A percentile compares a stretch with the other conserved stretches of the same genome.
Evolutionary conservation across 2,888 invertebrate species (phyloP).

Genomic region (Parascotia fuliginaria): DNA sequence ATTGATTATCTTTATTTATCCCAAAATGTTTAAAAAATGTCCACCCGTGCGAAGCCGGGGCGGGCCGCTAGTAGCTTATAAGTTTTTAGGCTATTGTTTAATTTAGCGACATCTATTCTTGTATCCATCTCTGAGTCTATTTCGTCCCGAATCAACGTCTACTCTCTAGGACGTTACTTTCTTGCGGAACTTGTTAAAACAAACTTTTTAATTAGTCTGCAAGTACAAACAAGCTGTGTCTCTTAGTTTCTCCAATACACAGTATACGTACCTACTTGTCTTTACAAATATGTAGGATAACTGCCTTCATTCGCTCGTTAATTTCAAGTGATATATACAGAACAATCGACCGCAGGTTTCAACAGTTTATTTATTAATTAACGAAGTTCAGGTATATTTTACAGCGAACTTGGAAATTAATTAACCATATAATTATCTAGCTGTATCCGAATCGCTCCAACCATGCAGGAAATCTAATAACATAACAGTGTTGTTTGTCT

Average conservation of each 20-base stretch:
- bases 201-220: constrained; percentile 86
- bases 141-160: constrained; percentile 67
- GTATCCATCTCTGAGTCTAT: constrained; percentile 62
- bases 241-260: constrained; percentile 69
- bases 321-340: constrained; percentile 61
- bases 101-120: constrained; percentile 23
- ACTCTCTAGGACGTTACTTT: constrained; percentile 72
- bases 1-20: no score
- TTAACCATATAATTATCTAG: constrained; percentile 57
- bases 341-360: constrained; percentile 41
- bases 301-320: constrained; percentile 36
- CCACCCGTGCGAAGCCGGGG: no score
- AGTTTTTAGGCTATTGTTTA: no score
- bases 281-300: constrained; percentile 53
- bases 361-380: constrained; percentile 48
- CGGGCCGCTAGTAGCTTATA: no score
- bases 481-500: constrained; percentile 75
- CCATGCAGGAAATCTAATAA: constrained; percentile 75
- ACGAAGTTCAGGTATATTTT: constrained; percentile 48
- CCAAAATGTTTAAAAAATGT: no score
- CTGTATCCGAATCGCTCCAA: constrained; percentile 58
- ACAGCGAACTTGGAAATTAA: constrained; percentile 52
- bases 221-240: constrained; percentile 83
- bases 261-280: constrained; percentile 56
- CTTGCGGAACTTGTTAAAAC: constrained; percentile 71